phyloP scores from a whole-genome alignment of 1,140 invertebrate species.

The Drosophila sucinea region DNA sequence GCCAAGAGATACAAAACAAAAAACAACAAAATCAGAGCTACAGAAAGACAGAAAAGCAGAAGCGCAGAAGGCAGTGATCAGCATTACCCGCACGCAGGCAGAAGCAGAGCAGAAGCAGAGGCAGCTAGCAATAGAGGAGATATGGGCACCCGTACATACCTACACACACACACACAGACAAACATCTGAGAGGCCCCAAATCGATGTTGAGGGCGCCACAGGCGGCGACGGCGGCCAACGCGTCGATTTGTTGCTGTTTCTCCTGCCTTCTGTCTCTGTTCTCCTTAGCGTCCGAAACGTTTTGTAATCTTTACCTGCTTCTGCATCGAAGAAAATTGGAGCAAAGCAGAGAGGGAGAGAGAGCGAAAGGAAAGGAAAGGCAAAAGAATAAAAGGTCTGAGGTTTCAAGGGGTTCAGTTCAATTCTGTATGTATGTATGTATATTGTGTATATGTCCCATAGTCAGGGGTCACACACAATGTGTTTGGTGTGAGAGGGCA shows the following conservation, averaged over 20 bases:
- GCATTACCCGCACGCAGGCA: slow-evolving; percentile 6
- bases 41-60: slow-evolving; percentile 9
- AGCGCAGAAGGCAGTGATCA: not conserved
- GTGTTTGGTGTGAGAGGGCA: slow-evolving; percentile 27
- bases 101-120: not conserved
- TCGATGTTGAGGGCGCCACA: slow-evolving; percentile 30
- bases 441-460: not conserved
- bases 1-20: slow-evolving; percentile 5
- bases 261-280: not conserved
- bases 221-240: slow-evolving; percentile 38
- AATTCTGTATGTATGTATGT: slow-evolving; percentile 11
- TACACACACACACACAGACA: not conserved
- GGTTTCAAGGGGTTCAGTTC: slow-evolving; percentile 5
- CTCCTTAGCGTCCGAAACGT: slow-evolving; percentile 38
- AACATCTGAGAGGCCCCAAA: not conserved
- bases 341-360: slow-evolving; percentile 43
- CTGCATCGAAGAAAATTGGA: slow-evolving; percentile 49
- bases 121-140: not conserved
- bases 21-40: not conserved
- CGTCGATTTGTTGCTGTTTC: slow-evolving; percentile 29
- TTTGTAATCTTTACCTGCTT: slow-evolving; percentile 72
- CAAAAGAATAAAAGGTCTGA: not conserved
- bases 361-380: not conserved
- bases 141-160: not conserved
- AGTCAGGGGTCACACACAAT: slow-evolving; percentile 42